Evolutionary conservation across 2,113 vertebrate species (phyloP), one percentile per base, ranked within the genome.

Genomic region (Cavia porcellus): DNA sequence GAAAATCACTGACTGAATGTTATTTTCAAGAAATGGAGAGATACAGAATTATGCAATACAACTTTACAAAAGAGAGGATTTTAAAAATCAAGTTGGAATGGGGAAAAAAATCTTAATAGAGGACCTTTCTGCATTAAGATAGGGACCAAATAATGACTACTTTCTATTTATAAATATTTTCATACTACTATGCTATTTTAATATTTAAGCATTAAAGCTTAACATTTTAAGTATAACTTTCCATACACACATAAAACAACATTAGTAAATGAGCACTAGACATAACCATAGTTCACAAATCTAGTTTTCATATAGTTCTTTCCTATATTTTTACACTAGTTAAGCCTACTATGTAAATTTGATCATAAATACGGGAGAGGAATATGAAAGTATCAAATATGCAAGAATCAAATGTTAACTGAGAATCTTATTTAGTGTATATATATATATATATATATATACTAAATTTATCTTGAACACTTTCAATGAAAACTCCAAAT

Each of bases 1-100:
- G 47, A 84, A 79, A 94, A 96, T 90, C 88, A 90, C 45, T 93
- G 47, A 83, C 12, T 38, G 17, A 74, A 90, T 81, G n/a, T 59
- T 70, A 55, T 32, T 50, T 86, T 70, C 28, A 70, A 30, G 50
- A 61, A 74, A 75, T 20, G 14, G 6, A 74, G 50, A 89, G 5
- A 87, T 90, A 96, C 84, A 61, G 92, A 96, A 84, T 90, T 88
- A 80, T 11, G 6, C 35, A 68, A 88, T 35, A 86, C 1, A 86
- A 0, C 15, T 90, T 90, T 55, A 90, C 10, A 70, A 92, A 86
- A 35, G 28, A 13, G 35, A 38, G 7, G 3, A 72, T 70, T 89
- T 92, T 45, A 59, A 81, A 97, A 97, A 57, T 86, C 35, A 86
- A 50, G 5, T 47, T 20, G 82, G 70, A 50, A 9, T 89, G 42